Percentiles rank a stretch among this genome's conserved stretches.
These are phyloP conservation scores for Anarsia innoxiella DNA, from an alignment of 2,888 invertebrate genomes.

Conservation along the genomic window DNA sequence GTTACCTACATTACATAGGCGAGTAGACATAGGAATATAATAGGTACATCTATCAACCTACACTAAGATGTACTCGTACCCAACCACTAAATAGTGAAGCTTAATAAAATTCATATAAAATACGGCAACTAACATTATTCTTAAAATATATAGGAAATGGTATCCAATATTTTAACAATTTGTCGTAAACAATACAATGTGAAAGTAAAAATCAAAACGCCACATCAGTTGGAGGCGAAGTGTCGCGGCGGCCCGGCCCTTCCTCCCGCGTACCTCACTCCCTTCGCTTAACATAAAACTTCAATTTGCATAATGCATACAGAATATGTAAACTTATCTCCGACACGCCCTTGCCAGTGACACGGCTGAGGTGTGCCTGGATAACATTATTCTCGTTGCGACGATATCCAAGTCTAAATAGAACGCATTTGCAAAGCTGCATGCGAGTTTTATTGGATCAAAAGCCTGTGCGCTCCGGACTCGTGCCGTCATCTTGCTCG, in stretches of 20 bases:
- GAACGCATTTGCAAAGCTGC: constrained; percentile 60
- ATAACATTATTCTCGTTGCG: constrained; percentile 67
- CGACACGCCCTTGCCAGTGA: constrained; percentile 69
- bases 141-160: too few species aligned
- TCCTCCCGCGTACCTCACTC: constrained; percentile 29
- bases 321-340: constrained; percentile 72
- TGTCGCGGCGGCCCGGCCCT: constrained; percentile 31
- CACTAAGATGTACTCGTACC: too few species aligned
- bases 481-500: constrained; percentile 29
- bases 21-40: too few species aligned
- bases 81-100: too few species aligned
- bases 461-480: too few species aligned
- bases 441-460: constrained; percentile 39
- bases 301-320: constrained; percentile 73
- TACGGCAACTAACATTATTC: too few species aligned
- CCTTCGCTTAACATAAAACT: constrained; percentile 72
- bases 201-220: constrained; percentile 13
- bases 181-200: too few species aligned
- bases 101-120: too few species aligned
- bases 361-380: constrained; percentile 67
- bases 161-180: too few species aligned
- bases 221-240: constrained; percentile 38
- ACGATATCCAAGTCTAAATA: constrained; percentile 65
- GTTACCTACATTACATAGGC: too few species aligned
- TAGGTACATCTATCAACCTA: too few species aligned